These are phyloP conservation scores for Brachyhypopomus occidentalis DNA, from an alignment of 2,113 vertebrate genomes.

Conservation along the genomic window DNA sequence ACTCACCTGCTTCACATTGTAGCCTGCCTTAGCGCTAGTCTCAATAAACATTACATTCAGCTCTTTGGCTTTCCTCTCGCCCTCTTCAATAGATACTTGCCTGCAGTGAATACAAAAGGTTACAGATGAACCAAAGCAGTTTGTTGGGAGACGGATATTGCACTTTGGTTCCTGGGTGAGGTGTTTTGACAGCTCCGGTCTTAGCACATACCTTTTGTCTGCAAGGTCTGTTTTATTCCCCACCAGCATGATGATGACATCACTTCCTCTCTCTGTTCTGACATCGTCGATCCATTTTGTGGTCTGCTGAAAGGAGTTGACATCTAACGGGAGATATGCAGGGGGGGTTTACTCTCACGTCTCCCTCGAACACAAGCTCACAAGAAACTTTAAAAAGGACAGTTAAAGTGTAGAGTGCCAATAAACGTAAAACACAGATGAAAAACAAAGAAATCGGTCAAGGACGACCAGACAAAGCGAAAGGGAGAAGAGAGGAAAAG, in stretches of 20 bases:
- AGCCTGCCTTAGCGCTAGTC: constrained; percentile 99
- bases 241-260: constrained; percentile 99
- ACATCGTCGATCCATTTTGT: constrained; percentile 99
- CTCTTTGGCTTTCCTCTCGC: constrained; percentile 99
- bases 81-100: constrained; percentile 99
- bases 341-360: background rate
- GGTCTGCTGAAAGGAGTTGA: constrained; percentile 99
- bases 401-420: background rate
- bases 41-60: constrained; percentile 99
- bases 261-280: constrained; percentile 95
- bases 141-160: background rate
- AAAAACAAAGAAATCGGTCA: background rate
- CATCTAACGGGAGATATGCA: constrained; percentile 75
- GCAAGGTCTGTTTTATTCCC: constrained; percentile 99
- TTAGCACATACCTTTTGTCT: constrained; percentile 88
- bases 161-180: background rate
- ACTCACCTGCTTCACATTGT: constrained; percentile 99
- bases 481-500: background rate
- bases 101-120: constrained; percentile 76
- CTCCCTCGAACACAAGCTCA: background rate
- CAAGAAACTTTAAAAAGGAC: background rate
- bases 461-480: constrained; percentile 5
- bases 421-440: background rate
- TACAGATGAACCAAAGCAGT: constrained; percentile 39
- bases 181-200: background rate